phyloP scores from a whole-genome alignment of 2,888 invertebrate genomes.

The Oligia strigilis region DNA sequence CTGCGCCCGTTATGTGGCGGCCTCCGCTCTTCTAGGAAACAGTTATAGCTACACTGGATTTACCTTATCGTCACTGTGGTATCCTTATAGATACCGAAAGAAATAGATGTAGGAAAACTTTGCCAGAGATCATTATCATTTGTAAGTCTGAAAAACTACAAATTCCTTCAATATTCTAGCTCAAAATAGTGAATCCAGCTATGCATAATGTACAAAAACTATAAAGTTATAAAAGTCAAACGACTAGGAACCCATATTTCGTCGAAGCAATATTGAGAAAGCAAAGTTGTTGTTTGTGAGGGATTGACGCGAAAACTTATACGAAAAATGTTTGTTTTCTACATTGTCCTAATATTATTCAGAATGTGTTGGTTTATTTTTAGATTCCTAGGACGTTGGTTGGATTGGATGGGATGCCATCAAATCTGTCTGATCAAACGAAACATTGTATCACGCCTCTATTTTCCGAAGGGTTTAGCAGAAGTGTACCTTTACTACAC shows the following conservation, averaged over 20 bases:
- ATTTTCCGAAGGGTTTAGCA: not conserved
- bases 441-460: not conserved
- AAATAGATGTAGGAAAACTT: too few relatives aligned
- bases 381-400: not conserved
- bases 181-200: not conserved
- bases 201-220: not conserved
- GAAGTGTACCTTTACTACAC: not conserved
- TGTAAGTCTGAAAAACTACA: not conserved
- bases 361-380: conserved; percentile 9
- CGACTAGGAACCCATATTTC: conserved; percentile 24
- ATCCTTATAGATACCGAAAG: too few relatives aligned
- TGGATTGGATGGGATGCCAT: not conserved
- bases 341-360: conserved; percentile 5
- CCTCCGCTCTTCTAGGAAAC: too few relatives aligned
- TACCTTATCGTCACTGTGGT: too few relatives aligned
- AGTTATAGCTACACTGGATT: too few relatives aligned
- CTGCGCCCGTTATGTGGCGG: too few relatives aligned
- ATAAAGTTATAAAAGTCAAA: conserved; percentile 35
- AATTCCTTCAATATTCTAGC: not conserved
- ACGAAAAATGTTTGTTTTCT: conserved; percentile 15
- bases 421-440: not conserved
- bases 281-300: conserved; percentile 50
- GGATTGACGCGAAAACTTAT: conserved; percentile 25
- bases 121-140: too few relatives aligned
- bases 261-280: conserved; percentile 39